Conservation (phyloP, 1,140 invertebrate species). For the Tribolium madens region DNA sequence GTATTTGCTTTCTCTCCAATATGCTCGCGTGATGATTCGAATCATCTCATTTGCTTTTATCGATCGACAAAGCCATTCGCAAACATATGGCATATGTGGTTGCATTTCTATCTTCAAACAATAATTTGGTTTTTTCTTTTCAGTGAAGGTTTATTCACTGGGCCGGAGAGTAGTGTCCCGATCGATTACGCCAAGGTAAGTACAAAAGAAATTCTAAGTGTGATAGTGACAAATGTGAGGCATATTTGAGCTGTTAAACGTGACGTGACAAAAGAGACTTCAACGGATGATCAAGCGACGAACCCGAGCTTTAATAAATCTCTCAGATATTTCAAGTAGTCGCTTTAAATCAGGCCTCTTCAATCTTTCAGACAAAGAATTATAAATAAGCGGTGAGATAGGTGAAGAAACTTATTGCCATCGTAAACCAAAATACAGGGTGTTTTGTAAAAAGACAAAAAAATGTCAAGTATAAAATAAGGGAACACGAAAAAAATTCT, state of each 20-base stretch:
- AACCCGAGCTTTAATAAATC: constrained; percentile 38
- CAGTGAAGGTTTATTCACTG: constrained; percentile 72
- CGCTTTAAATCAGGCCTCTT: constrained; percentile 5
- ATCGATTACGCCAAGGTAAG: constrained; percentile 72
- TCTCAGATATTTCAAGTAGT: constrained; percentile 29
- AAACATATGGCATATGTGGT: constrained; percentile 1
- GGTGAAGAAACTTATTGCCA: too few species aligned
- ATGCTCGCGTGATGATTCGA: constrained; percentile 5
- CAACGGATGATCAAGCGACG: constrained; percentile 40
- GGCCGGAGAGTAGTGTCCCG: constrained; percentile 69
- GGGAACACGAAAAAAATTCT: too few species aligned
- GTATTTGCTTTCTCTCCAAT: constrained; percentile 2
- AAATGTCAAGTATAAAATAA: too few species aligned
- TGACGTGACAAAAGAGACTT: constrained; percentile 45
- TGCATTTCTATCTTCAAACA: neutral
- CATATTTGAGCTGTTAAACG: constrained; percentile 15
- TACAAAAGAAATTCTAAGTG: neutral
- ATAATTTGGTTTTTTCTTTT: constrained; percentile 64
- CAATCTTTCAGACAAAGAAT: constrained; percentile 7
- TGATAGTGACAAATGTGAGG: constrained; percentile 22
- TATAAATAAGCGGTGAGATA: constrained; percentile 14
- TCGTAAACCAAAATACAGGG: too few species aligned
- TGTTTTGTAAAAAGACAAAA: too few species aligned
- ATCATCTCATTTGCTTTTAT: constrained; percentile 7
- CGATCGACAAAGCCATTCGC: neutral